Evolutionary conservation across 2,113 vertebrate species (phyloP).

Genomic region (Caranx ignobilis): DNA sequence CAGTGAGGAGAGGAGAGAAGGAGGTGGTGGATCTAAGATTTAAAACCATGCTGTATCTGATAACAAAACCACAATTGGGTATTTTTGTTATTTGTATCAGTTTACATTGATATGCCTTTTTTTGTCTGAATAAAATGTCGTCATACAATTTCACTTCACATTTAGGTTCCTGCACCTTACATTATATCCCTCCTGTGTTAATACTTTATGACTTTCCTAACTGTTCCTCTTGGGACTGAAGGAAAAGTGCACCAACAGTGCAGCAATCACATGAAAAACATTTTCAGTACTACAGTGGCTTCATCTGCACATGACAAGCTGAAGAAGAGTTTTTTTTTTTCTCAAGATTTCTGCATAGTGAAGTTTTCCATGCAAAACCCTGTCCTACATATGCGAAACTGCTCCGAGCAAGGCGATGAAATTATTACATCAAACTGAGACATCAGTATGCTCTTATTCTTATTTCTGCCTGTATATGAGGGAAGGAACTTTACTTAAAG

Average conservation of each 20-base stretch:
- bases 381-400: constrained; percentile 66
- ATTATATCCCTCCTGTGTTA: constrained; percentile 28
- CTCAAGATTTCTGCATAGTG: constrained; percentile 46
- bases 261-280: constrained; percentile 52
- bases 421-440: constrained; percentile 77
- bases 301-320: constrained; percentile 56
- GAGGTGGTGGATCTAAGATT: too few relatives aligned
- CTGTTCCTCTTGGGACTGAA: constrained; percentile 36
- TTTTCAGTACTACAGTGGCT: constrained; percentile 30
- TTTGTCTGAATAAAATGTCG: neutral
- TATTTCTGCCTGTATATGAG: constrained; percentile 34
- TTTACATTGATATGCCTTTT: neutral
- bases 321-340: constrained; percentile 39
- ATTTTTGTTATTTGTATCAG: neutral
- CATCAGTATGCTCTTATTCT: constrained; percentile 43
- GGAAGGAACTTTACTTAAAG: constrained; percentile 28
- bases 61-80: neutral
- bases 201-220: constrained; percentile 46
- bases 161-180: constrained; percentile 15
- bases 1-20: constrained; percentile 1
- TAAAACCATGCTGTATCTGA: neutral
- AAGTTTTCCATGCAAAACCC: constrained; percentile 55
- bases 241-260: constrained; percentile 45
- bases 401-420: constrained; percentile 65
- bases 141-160: neutral